Evolutionary conservation across 2,797 vertebrate species (phyloP), one percentile per base, ranked within the genome.

Genomic region (Dendrocincla fuliginosa): DNA sequence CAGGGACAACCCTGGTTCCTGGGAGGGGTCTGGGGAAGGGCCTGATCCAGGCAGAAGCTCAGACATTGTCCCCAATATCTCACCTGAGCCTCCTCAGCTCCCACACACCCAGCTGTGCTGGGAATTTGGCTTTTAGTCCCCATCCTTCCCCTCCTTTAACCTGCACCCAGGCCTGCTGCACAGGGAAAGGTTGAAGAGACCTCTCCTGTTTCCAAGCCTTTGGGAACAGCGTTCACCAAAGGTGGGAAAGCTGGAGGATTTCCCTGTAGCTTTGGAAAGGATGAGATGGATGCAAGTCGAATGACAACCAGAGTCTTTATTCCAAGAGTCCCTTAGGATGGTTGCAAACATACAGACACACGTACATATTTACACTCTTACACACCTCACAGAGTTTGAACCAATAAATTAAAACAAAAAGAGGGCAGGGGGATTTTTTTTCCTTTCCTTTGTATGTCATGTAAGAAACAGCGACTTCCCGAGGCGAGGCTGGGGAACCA

Each of bases 311-410:
- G 94, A 97, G 96, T 97, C 97, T 98, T 98, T 98, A 98, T 98
- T 98, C 98, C 95, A 98, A 97, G 57, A 95, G 95, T 97, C 97
- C 95, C 93, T 96, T 87, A 69, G 96, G 96, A 92, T 93, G 97
- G 89, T 97, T 97, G 97, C 97, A 98, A 97, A 98, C 97, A 70
- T 96, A 98, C 97, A 97, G 98, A 98, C 98, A 97, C 97, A 98
- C 97, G 67, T 96, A 98, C 97, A 96, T 98, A 98, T 98, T 97
- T 98, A 98, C 98, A 98, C 95, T 97, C 97, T 97, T 97, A 98
- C 97, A 95, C 96, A 98, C 91, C 97, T 98, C 97, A 98, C 95
- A 53, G 97, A 98, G 97, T 95, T 97, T 96, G 96, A 97, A 97
- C 95, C 97, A 98, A 98, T 98, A 98, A 98, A 98, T 98, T 98